These are phyloP conservation scores for Oncopodura yosiiana DNA, from an alignment of 1,140 invertebrate species.

Conservation along the genomic window DNA sequence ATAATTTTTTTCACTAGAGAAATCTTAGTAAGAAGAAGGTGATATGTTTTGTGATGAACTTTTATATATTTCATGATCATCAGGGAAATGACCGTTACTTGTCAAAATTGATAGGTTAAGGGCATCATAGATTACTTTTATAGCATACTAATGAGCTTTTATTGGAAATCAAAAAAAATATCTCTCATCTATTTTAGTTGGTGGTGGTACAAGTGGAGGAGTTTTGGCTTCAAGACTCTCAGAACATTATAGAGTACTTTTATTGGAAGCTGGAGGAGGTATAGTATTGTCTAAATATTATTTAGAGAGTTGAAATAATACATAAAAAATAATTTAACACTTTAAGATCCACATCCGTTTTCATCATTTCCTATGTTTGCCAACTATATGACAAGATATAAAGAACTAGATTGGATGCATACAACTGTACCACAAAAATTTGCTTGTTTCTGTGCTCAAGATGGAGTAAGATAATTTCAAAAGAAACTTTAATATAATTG, in stretches of 20 bases:
- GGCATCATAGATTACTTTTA: background rate
- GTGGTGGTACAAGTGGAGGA: slow-evolving; percentile 14
- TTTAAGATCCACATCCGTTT: slow-evolving; percentile 19
- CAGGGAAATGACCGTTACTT: no score
- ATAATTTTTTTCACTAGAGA: background rate
- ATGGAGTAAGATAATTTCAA: background rate
- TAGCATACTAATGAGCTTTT: background rate
- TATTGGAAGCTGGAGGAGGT: slow-evolving; percentile 24
- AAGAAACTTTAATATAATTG: background rate
- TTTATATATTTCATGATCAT: no score
- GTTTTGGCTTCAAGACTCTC: slow-evolving; percentile 16
- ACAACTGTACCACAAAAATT: slow-evolving; percentile 20
- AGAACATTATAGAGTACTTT: slow-evolving; percentile 14
- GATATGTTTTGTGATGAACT: no score
- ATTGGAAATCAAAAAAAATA: background rate
- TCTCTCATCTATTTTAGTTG: slow-evolving; percentile 14
- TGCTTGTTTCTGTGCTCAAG: background rate
- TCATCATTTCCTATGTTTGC: slow-evolving; percentile 10
- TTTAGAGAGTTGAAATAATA: no score
- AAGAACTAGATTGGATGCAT: slow-evolving; percentile 21
- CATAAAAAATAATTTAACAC: no score
- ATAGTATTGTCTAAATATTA: no score
- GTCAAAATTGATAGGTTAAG: no score
- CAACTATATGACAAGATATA: slow-evolving; percentile 9
- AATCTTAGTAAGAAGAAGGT: no score